Evolutionary conservation across 2,113 vertebrate genomes (phyloP), one percentile per base, ranked within the genome.

Genomic region (Rhadina sibilatrix): DNA sequence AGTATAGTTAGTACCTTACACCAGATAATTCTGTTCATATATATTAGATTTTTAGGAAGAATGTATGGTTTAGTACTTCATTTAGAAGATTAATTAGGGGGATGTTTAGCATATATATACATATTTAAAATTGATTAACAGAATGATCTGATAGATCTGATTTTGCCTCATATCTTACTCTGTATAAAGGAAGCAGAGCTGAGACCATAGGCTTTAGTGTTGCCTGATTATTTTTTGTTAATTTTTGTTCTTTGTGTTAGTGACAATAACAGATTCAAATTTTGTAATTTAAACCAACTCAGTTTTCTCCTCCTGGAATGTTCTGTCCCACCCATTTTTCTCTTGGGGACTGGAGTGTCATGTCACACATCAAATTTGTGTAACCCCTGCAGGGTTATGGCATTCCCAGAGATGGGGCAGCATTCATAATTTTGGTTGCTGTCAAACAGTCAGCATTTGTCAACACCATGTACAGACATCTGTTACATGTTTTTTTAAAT

Each of bases 401-500:
- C 68, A 81, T 93, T 96, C 84, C 74, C 75, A 74, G 85, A 86
- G 78, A 50, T 40, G 82, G 93, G 93, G 59, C 90, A 95, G 23
- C 9, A 2, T 85, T 83, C 47, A 22, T 50, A 6, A 59, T 69
- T 87, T 50, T 83, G 63, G 27, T 72, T 88, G 66, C 78, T 63
- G 78, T 74, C 90, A 68, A 83, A 21, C 59, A 47, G 7, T 77
- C 78, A 54, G 63, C 54, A 65, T 66, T 96, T 94, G 68, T 83
- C 92, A 93, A 11, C 66, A 28, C 59, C 28, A 38, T 70, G 46
- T 79, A 21, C 68, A 42, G 42, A 72, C 71, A 88, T 65, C 57
- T 47, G 2, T 49, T 65, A 27, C 25, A 4, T 30, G 9, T 54
- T 77, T 83, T 78, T 78, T 70, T 13, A 46, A 76, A 49, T 44